Evolutionary conservation across 2,888 invertebrate genomes (phyloP), one percentile per base, ranked within the genome.

Genomic region (Ormia ochracea): DNA sequence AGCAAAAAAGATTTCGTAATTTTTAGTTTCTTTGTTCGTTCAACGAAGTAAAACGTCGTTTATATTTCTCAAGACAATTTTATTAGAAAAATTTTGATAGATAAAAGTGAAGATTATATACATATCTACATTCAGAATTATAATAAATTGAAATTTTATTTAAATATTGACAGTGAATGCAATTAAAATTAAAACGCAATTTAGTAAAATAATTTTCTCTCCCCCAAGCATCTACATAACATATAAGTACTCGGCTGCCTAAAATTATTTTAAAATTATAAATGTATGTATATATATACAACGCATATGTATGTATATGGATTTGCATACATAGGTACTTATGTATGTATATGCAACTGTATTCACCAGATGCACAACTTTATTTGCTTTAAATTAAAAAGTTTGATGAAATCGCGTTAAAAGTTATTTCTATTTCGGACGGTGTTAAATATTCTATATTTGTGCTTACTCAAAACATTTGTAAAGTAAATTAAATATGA

Each of bases 1-100:
- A 77, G 59, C 50, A 52, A 52, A 61, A 70, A 31, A 68, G 28
- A 77, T 77, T 80, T 80, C 77, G 77, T 77, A 59, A 81, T 58
- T 73, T 80, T 65, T 63, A 65, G 61, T 81, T 81, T 82, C 80
- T 82, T 82, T 82, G 82, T 82, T 82, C 78, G 78, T 69, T 56
- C 21, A 33, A 73, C 73, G 75, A 78, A 78, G 75, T 78, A 68
- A 70, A 63, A 72, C 78, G 74, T 75, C 61, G 26, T 68, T n/a
- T n/a, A n/a, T n/a, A 68, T 56, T 36, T 70, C 52, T 68, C 23
- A 38, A 78, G 45, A 68, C 61, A 63, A 36, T 74, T 73, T 48
- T 56, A 63, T 14, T 69, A 45, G 61, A 45, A 59, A 63, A 17
- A 45, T 26, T 48, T 63, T 63, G 41, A 33, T 54, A 19, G 63